Evolutionary conservation across 2,113 vertebrate species (phyloP), one percentile per base, ranked within the genome.

Genomic region (Ariopsis seemanni): DNA sequence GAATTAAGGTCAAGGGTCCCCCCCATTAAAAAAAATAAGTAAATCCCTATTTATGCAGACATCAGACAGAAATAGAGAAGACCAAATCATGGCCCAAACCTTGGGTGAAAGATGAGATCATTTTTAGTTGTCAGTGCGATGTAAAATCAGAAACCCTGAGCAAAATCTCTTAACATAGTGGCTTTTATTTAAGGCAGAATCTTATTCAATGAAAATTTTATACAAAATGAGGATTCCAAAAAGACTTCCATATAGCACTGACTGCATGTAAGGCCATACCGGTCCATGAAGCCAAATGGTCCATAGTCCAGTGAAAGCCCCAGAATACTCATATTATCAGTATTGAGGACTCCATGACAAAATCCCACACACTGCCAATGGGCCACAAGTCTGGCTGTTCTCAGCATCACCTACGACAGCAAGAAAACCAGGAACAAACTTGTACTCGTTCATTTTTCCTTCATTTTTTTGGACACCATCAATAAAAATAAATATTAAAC

Each of bases 361-460:
- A 99, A 99, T 52, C 98, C 98, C 6, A 98, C 96, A 88, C 98
- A 98, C 88, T 99, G 98, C 98, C 98, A 99, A 6, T 97, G 97
- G 0, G 97, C 97, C 89, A 98, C 98, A 88, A 98, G 69, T 1
- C 94, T 93, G 1, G 98, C 98, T 0, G 98, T 99, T 7, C 97
- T 95, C 1, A 67, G 88, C 0, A 96, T 95, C 91, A 99, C 93
- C 98, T 99, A 79, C 0, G 22, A 85, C 15, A 69, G 25, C 48
- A 7, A 80, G 7, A 53, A 62, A 80, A 9, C 22, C 53, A 72
- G 57, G 50, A 65, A 17, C 27, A 75, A 75, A 58, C 48, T 8
- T 30, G 22, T 82, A 1, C 15, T 25, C 53, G 53, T 15, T n/a
- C 6, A n/a, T 72, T 14, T 6, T 27, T 30, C 30, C 8, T 62